Base-by-base conservation (phyloP, 2,113 vertebrate species). In the Cephalopterus ornatus region DNA sequence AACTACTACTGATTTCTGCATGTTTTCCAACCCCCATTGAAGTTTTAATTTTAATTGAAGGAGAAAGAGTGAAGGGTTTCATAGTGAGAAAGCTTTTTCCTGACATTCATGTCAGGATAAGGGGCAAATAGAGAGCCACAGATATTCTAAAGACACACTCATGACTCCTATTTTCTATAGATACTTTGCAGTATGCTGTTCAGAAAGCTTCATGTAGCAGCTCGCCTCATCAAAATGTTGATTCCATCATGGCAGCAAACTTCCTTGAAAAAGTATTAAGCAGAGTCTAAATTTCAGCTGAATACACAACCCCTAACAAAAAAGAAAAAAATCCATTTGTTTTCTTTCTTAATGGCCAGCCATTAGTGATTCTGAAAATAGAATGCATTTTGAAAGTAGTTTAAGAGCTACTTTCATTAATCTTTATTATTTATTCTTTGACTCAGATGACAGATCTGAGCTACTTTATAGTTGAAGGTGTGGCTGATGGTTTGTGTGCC, bases 371-470 rank as follows among this genome's bases (percentile, higher is more conserved):
- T 95, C 89, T 95, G 95, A 94, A 97, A 97, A 96, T 89, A 95
- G 89, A 96, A 96, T 79, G 67, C 79, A 82, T 96, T 95, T 96
- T 0, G 4, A 96, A 97, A 95, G 96, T 93, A 91, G 61, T 94
- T 96, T 95, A 95, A 97, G 92, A 91, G 49, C 83, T 88, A 79
- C 91, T 95, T 96, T 96, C 83, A 97, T 97, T 94, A 89, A 95
- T 97, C 97, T 96, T 95, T 96, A 75, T 97, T 96, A 97, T 97
- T 97, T 97, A 97, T 97, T 95, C 66, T 74, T 97, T 96, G 91
- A 96, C 94, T 95, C 56, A 49, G 49, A 89, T 94, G 97, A 97
- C 96, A 97, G 95, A 81, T 95, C 94, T 81, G 80, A 95, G 95
- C 86, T 95, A 95, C 96, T 97, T 97, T 97, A 95, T 95, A 95